Conservation (phyloP, 1,140 invertebrate genomes). For the Lordiphosa mommai region DNA sequence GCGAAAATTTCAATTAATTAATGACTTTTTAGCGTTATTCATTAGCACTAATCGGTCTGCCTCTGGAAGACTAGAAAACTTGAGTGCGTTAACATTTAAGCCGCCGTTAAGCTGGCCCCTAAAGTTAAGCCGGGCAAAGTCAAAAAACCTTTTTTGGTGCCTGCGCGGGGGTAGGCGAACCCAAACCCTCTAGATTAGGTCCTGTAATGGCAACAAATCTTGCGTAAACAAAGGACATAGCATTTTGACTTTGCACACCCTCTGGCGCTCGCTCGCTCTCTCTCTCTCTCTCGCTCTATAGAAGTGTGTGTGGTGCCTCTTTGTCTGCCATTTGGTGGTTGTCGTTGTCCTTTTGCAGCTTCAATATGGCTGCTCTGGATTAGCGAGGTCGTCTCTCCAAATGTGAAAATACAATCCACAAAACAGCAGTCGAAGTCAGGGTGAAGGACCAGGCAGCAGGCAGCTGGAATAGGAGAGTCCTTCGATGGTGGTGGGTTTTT, state of each 20-base stretch:
- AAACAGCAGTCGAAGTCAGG: constrained; percentile 3
- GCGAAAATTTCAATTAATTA: constrained; percentile 64
- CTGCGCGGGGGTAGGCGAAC: constrained; percentile 26
- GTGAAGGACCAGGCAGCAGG: constrained; percentile 31
- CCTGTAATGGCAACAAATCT: constrained; percentile 73
- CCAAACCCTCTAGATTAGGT: constrained; percentile 59
- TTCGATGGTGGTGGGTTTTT: constrained; percentile 15
- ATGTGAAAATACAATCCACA: constrained; percentile 8
- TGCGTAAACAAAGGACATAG: constrained; percentile 70
- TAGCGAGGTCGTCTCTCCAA: constrained; percentile 17
- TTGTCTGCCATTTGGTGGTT: constrained; percentile 40
- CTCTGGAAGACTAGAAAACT: constrained; percentile 2
- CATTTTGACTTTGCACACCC: constrained; percentile 49
- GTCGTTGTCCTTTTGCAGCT: constrained; percentile 42
- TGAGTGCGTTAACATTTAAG: constrained; percentile 7
- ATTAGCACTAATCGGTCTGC: constrained; percentile 66
- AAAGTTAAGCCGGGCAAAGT: constrained; percentile 47
- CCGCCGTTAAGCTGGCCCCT: constrained; percentile 29
- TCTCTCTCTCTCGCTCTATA: constrained; percentile 1
- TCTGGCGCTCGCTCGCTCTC: constrained; percentile 7
- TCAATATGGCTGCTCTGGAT: constrained; percentile 48
- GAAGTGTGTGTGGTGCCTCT: constrained; percentile 30
- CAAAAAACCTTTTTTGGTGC: constrained; percentile 62
- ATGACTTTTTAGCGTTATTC: constrained; percentile 69
- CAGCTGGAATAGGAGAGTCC: constrained; percentile 25